Evolutionary conservation across 2,113 vertebrate species (phyloP).

Genomic region (Heterotis niloticus): DNA sequence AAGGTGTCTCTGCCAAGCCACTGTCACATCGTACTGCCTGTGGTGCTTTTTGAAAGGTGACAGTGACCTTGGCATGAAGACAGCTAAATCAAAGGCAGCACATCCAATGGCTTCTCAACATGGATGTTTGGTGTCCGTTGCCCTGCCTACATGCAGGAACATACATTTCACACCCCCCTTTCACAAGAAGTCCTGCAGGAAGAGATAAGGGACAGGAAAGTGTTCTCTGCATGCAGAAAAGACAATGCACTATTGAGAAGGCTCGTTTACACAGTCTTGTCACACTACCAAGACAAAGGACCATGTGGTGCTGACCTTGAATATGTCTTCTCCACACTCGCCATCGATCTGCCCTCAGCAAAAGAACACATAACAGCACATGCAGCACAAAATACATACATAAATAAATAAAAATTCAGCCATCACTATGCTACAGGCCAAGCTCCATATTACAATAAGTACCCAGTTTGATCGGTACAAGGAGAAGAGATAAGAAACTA

Average conservation of each 20-base stretch:
- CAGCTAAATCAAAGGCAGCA: background rate
- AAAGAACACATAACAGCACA: background rate
- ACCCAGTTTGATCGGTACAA: too few species aligned
- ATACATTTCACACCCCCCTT: background rate
- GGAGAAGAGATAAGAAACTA: too few species aligned
- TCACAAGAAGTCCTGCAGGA: background rate
- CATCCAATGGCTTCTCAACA: background rate
- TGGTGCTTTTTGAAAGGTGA: background rate
- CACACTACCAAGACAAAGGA: constrained; percentile 9
- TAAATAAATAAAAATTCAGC: too few species aligned
- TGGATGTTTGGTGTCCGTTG: too few species aligned
- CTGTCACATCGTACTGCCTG: background rate
- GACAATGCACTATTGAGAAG: constrained; percentile 13
- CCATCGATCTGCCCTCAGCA: background rate
- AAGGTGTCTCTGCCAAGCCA: background rate
- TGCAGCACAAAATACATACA: background rate
- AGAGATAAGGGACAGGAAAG: constrained; percentile 16
- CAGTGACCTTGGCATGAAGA: background rate
- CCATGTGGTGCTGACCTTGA: background rate
- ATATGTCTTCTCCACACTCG: background rate
- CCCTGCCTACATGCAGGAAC: background rate
- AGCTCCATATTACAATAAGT: too few species aligned
- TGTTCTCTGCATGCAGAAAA: background rate
- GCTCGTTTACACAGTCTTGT: background rate
- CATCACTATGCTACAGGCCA: too few species aligned